Base-by-base conservation (phyloP, 2,888 invertebrate species). In the Sipunculus nudus region DNA sequence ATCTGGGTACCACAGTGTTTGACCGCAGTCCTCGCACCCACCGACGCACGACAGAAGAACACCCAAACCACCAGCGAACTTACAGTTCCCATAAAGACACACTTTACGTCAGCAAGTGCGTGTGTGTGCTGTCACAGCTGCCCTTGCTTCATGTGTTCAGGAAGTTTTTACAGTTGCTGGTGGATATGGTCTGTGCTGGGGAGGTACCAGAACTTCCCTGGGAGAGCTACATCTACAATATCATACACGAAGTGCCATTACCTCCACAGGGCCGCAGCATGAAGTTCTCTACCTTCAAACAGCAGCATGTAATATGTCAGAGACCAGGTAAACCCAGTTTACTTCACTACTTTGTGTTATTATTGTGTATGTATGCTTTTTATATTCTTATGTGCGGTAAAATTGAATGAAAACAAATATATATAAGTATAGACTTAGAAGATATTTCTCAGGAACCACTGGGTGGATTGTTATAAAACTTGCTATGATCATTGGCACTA, bases 81-180 rank as follows among this genome's bases (percentile, higher is more conserved):
- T 98, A 94, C 85, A 96, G 97, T 85, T 90, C 93, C 78, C 89
- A 91, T 84, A 94, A 94, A 87, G 97, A 98, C 86, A 92, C 92
- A 85, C 88, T 99, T 68, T 94, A 90, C 86, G 97, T 96, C 79
- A 92, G 95, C 74, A 98, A 98, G 88, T 92, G 93, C 85, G 92
- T 99, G 83, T 92, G 92, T 70, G 88, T 98, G 67, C 90, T 97
- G 76, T 93, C 94, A 79, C 94, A 94, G 84, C 89, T 92, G 75
- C 94, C 97, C 29, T 94, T 94, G 84, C 77, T 81, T 21, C 54
- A 25, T 60, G 72, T 54, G 59, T 75, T 72, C 21, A 68, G 72
- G 47, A 72, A 75, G 50, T 76, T 75, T 62, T 67, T 83, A n/a
- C 65, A 65, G 48, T 74, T 77, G 53, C 67, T 83, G 26, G 47